A percentile compares a stretch with the other conserved stretches of the same genome.
Evolutionary conservation across 2,888 invertebrate species (phyloP).

Genomic region (Leucozona laternaria): DNA sequence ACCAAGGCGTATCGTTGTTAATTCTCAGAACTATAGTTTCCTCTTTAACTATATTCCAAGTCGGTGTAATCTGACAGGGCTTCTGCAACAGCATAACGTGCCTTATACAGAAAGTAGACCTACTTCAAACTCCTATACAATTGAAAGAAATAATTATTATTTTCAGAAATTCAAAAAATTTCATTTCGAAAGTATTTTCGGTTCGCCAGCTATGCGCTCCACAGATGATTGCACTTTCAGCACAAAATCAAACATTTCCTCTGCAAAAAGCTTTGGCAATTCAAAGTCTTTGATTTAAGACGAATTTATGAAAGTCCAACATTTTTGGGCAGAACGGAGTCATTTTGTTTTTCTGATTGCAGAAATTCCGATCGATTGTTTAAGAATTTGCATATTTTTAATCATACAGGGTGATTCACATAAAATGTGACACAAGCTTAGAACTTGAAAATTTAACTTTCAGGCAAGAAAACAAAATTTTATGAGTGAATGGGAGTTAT

Average conservation of each 20-base stretch:
- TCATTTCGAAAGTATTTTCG: constrained; percentile 61
- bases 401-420: background rate
- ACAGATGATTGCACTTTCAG: constrained; percentile 40
- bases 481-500: no score
- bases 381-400: background rate
- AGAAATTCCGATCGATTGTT: background rate
- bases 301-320: background rate
- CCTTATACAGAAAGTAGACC: background rate
- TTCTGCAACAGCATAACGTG: no score
- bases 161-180: constrained; percentile 47
- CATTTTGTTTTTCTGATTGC: background rate
- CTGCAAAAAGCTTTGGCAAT: background rate
- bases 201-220: constrained; percentile 50
- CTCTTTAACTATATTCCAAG: background rate
- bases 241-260: constrained; percentile 21
- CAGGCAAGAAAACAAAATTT: no score
- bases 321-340: background rate
- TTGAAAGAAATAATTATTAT: constrained; percentile 38
- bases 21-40: constrained; percentile 11
- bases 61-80: constrained; percentile 27
- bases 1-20: constrained; percentile 52
- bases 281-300: background rate
- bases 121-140: background rate
- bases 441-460: background rate
- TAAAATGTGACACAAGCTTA: background rate